Percentiles rank a stretch among this genome's conserved stretches.
These are phyloP conservation scores for Cardiocondyla obscurior DNA, from an alignment of 1,140 invertebrate species.

Conservation along the genomic window DNA sequence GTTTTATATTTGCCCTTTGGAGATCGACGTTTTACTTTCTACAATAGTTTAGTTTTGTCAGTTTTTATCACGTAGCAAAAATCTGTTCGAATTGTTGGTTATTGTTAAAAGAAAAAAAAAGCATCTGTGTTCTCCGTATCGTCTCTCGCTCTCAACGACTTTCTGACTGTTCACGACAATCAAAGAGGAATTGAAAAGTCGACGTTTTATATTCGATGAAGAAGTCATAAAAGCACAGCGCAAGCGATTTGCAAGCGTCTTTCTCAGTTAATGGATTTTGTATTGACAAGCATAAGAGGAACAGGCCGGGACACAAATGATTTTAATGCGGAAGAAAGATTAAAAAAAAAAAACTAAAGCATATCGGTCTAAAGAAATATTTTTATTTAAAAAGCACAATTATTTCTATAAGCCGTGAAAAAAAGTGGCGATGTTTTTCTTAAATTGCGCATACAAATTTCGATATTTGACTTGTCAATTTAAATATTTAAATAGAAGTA, in stretches of 20 bases:
- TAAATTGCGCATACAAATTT: not conserved
- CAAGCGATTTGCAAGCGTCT: not conserved
- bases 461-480: not conserved
- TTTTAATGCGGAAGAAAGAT: not conserved
- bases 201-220: constrained; percentile 10
- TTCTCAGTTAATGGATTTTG: constrained; percentile 10
- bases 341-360: not conserved
- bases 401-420: not conserved
- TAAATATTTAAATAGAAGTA: not conserved
- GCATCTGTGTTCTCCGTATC: not conserved
- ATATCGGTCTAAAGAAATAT: too few relatives aligned
- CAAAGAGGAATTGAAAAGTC: constrained; percentile 4
- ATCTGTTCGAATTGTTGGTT: constrained; percentile 1
- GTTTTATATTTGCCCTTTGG: not conserved
- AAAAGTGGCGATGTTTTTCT: not conserved
- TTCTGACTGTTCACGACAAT: not conserved
- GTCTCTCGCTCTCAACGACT: not conserved
- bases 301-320: not conserved
- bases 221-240: constrained; percentile 9
- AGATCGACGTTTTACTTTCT: not conserved
- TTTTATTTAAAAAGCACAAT: not conserved
- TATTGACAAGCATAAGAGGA: not conserved
- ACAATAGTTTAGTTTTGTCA: not conserved
- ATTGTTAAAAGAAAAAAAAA: not conserved
- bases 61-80: not conserved